phyloP scores from a whole-genome alignment of 2,113 vertebrate genomes.

The Neofelis nebulosa region DNA sequence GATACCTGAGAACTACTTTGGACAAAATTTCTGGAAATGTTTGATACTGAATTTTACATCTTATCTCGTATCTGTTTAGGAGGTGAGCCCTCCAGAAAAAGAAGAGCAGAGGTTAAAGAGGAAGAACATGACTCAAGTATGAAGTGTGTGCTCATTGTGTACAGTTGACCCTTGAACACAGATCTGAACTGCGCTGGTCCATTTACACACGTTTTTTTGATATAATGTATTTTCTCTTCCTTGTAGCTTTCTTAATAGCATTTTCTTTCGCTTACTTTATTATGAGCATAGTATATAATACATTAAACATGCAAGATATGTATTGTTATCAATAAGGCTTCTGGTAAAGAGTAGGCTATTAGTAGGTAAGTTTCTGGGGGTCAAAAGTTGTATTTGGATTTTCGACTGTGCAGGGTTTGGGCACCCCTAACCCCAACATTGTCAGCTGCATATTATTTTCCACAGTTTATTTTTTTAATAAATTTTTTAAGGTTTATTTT shows the following conservation, averaged over 20 bases:
- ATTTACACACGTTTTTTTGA: background rate
- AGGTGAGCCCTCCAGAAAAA: constrained; percentile 12
- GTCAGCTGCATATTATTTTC: background rate
- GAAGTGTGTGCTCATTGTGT: background rate
- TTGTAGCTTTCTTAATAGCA: background rate
- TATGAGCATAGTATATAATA: background rate
- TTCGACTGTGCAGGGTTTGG: background rate
- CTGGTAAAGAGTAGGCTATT: background rate
- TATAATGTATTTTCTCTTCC: background rate
- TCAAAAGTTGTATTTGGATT: background rate
- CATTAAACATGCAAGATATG: background rate
- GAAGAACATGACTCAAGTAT: background rate
- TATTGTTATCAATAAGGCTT: background rate
- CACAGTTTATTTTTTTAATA: background rate
- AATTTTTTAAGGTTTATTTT: no score
- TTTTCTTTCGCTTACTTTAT: background rate
- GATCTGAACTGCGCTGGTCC: background rate
- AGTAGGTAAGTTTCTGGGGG: background rate
- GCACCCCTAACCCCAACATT: background rate
- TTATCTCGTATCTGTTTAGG: background rate
- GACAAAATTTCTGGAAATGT: background rate
- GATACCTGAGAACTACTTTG: background rate
- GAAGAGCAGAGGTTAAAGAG: background rate
- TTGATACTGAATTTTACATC: background rate
- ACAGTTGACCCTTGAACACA: background rate